These are phyloP conservation scores for Danionella dracula DNA, from an alignment of 2,797 vertebrate species.

Conservation along the genomic window DNA sequence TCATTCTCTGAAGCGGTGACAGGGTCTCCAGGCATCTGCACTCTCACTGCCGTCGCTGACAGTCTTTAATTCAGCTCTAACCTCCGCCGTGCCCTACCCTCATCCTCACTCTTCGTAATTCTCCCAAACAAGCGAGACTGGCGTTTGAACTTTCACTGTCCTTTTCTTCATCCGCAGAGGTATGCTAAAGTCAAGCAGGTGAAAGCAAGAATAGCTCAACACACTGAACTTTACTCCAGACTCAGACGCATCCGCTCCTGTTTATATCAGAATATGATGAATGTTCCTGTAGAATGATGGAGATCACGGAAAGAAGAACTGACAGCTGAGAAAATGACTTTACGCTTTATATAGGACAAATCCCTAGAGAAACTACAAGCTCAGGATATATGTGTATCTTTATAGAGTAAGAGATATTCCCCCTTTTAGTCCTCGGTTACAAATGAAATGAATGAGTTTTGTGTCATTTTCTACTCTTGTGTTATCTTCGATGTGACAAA, in stretches of 20 bases:
- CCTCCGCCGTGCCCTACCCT: conserved; percentile 67
- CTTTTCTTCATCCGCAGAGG: conserved; percentile 38
- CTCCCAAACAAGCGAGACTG: conserved; percentile 16
- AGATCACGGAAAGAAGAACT: conserved; percentile 48
- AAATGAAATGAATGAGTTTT: conserved; percentile 45
- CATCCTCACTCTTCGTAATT: too few species aligned
- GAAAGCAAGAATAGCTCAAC: conserved; percentile 33
- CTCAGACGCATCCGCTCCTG: neutral
- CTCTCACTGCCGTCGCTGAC: conserved; percentile 61
- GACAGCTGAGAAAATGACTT: conserved; percentile 75
- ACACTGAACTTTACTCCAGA: conserved; percentile 20
- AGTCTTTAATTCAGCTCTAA: conserved; percentile 68
- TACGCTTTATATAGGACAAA: conserved; percentile 68
- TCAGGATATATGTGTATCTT: conserved; percentile 60
- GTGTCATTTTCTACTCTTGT: conserved; percentile 45
- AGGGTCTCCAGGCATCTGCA: conserved; percentile 55
- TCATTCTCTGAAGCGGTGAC: conserved; percentile 62
- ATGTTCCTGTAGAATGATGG: conserved; percentile 38
- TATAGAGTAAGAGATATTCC: conserved; percentile 62
- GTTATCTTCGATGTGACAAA: conserved; percentile 44
- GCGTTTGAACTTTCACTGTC: conserved; percentile 29
- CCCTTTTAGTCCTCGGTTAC: conserved; percentile 55
- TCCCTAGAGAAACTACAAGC: conserved; percentile 56
- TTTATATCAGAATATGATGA: conserved; percentile 31
- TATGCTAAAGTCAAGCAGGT: conserved; percentile 30